Base-by-base conservation (phyloP, 2,888 invertebrate genomes). In the Leptogaster cylindrica region DNA sequence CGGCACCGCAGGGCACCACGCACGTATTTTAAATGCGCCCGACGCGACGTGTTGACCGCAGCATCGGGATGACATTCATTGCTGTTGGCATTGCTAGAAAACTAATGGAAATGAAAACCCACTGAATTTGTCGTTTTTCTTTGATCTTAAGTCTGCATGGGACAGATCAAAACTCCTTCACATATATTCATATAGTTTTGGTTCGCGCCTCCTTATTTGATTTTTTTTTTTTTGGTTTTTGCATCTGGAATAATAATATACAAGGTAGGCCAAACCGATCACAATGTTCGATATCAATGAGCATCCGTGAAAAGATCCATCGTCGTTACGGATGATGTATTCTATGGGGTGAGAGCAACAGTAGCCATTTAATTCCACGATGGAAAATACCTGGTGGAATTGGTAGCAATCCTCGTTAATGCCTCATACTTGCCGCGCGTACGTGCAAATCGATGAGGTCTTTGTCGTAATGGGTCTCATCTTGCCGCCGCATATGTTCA, bases 41-140 rank as follows among this genome's bases (percentile, higher is more conserved):
- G 33, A 14, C 7, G 20, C 36, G n/a, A 1, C 20, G 23, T 46
- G 20, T 8, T 36, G 58, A 23, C 27, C 33, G 33, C 52, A 31
- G 33, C 52, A 23, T 20, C 16, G 18, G 8, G 48, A 48, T 48
- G 33, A 52, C 33, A 52, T 31, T 52, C 52, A 31, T n/a, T 18
- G 52, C 20, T 20, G 6, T 33, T 31, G 52, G 33, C 52, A 52
- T 31, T 52, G 18, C 52, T 52, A 52, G 52, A 52, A 52, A 52
- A 52, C n/a, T 52, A 52, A 58, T 58, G 41, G 58, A 58, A 58
- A 58, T 58, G 58, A 52, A 52, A 52, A 52, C 52, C 52, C 52
- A 52, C 52, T 52, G 52, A 52, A 52, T 52, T 52, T 52, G 52
- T 52, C 52, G 52, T 52, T 52, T 52, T 52, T 52, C 52, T 52